Base-by-base conservation (phyloP, 1,140 invertebrate genomes). In the Archegozetes longisetosus region DNA sequence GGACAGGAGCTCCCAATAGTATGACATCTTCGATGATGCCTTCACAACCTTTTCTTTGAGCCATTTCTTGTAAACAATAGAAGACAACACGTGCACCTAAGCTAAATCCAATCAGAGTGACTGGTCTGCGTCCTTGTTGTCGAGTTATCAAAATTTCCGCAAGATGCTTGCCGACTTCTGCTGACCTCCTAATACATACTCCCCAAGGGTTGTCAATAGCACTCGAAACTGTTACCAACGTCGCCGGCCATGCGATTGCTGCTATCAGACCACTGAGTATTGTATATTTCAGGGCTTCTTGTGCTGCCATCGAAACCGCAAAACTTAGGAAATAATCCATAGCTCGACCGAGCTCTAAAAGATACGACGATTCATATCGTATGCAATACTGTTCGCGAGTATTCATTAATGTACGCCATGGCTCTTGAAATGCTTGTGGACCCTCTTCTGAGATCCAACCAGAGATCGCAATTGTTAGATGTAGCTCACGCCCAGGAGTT, bases 201-300 rank as follows among this genome's bases (percentile, higher is more conserved):
- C 81, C 80, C 84, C 83, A 85, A 1, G 83, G 83, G 70, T 85
- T 85, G 67, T 85, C 83, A 54, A 85, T 81, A 0, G 84, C 76
- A 32, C 75, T 77, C 9, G 82, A 75, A 26, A 66, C 55, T 12
- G 79, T 79, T 1, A 85, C 63, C 27, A 85, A 67, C 25, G 80
- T 76, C 12, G 80, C 72, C 23, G 84, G 84, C 83, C 82, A 84
- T 4, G 82, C 78, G 27, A 85, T 77, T 0, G 83, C 83, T 50
- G 76, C 74, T 50, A 85, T 73, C 3, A 85, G 65, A 62, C 81
- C 82, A 79, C 62, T 25, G n/a, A 85, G 69, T 57, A 84, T 76
- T 22, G 83, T 85, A 61, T 81, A 81, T 69, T 84, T 84, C 0
- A 85, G 73, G n/a, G 81, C 80, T 70, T 84, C 82, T 67, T 84